These are phyloP conservation scores for Alauda arvensis DNA, from an alignment of 2,797 vertebrate genomes.

Conservation along the genomic window DNA sequence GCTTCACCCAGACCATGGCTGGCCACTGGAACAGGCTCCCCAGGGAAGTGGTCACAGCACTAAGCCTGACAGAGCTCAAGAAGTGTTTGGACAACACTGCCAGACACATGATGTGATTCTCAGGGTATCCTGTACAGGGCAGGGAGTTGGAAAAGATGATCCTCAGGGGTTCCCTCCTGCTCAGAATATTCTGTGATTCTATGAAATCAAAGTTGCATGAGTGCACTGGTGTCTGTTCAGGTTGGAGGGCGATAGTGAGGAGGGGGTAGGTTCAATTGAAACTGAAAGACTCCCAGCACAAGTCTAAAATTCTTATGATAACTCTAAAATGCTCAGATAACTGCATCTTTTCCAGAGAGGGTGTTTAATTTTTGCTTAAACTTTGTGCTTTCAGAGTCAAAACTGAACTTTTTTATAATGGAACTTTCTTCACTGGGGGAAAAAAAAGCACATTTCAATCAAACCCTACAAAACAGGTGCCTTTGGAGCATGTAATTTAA, in stretches of 20 bases:
- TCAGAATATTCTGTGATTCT: background rate
- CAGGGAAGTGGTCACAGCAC: background rate
- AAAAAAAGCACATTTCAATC: background rate
- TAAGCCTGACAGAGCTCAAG: background rate
- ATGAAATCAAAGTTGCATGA: background rate
- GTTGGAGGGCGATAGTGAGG: accelerated
- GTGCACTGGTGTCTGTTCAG: background rate
- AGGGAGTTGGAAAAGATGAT: background rate
- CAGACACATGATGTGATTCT: background rate
- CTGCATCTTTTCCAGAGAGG: background rate
- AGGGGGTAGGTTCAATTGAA: background rate
- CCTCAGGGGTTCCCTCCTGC: background rate
- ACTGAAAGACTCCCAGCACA: background rate
- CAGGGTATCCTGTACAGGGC: background rate
- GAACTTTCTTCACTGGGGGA: background rate
- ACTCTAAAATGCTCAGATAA: background rate
- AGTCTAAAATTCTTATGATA: background rate
- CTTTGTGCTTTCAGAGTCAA: background rate
- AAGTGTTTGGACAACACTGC: background rate
- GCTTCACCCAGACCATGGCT: background rate
- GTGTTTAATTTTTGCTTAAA: background rate
- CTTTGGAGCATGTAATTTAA: background rate
- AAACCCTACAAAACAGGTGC: background rate
- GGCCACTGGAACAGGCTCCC: background rate
- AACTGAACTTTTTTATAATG: background rate